Evolutionary conservation across 2,113 vertebrate species (phyloP).

Genomic region (Ptilonorhynchus violaceus): DNA sequence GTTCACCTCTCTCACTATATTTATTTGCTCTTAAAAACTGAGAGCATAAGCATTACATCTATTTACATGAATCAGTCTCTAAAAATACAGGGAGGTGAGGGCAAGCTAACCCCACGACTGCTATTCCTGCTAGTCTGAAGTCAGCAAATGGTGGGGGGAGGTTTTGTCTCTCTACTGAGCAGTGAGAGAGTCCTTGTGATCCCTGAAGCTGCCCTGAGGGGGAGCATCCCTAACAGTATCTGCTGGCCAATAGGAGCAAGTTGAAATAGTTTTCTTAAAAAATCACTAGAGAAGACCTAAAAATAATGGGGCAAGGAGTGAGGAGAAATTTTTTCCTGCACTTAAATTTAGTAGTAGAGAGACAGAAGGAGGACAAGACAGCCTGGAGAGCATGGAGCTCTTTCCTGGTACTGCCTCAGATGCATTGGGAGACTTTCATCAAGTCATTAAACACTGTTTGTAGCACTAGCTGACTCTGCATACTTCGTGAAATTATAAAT

Average conservation of each 20-base stretch:
- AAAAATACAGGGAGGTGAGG: background rate
- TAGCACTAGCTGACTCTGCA: background rate
- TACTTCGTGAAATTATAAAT: background rate
- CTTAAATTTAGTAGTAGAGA: background rate
- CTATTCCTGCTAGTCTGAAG: background rate
- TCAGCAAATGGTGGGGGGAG: background rate
- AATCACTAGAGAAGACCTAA: background rate
- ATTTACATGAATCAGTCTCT: background rate
- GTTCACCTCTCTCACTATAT: background rate
- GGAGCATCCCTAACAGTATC: background rate
- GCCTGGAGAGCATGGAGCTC: background rate
- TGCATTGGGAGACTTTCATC: background rate
- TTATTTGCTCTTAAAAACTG: background rate
- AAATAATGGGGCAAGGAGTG: background rate
- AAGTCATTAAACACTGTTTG: background rate
- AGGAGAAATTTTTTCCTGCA: background rate
- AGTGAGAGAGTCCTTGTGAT: background rate
- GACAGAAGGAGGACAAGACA: background rate
- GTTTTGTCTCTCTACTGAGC: background rate
- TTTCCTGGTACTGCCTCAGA: background rate
- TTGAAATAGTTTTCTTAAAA: background rate
- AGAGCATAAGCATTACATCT: background rate
- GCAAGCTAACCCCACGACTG: background rate
- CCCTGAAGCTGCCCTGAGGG: background rate
- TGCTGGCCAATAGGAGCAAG: background rate